Conservation (phyloP, 1,140 invertebrate species). For the Holcopasites calliopsidis region DNA sequence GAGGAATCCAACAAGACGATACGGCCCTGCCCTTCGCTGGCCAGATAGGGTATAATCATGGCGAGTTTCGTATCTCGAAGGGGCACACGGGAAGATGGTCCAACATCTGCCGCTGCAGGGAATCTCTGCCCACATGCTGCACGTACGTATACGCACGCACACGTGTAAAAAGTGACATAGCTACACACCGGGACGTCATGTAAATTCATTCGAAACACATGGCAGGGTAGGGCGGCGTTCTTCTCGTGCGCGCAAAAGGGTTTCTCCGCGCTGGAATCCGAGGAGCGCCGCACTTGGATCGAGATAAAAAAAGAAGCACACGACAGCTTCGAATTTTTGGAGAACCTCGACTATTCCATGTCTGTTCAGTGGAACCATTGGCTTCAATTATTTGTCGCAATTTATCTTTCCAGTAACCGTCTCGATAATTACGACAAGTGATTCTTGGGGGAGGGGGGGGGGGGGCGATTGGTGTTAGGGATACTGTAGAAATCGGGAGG, state of each 20-base stretch:
- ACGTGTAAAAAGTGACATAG: slow-evolving; percentile 60
- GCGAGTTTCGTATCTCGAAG: slow-evolving; percentile 62
- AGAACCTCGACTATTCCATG: neutral
- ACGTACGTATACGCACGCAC: slow-evolving; percentile 38
- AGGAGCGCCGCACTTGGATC: slow-evolving; percentile 9
- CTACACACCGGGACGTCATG: slow-evolving; percentile 61
- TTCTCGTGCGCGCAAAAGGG: slow-evolving; percentile 52
- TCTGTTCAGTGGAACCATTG: slow-evolving; percentile 18
- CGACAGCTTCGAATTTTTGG: slow-evolving; percentile 53
- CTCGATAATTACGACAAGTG: neutral
- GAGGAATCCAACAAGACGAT: slow-evolving; percentile 53
- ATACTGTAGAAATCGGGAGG: no score
- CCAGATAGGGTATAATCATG: slow-evolving; percentile 67
- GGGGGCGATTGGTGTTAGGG: no score
- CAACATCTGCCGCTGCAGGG: slow-evolving; percentile 74
- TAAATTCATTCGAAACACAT: slow-evolving; percentile 72
- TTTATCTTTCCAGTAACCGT: slow-evolving; percentile 2
- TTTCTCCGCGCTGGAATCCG: slow-evolving; percentile 54
- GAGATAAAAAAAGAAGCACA: slow-evolving; percentile 49
- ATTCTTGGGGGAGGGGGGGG: no score
- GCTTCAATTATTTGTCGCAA: no score
- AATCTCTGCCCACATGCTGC: slow-evolving; percentile 74
- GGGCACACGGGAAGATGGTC: slow-evolving; percentile 64
- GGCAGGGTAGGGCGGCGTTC: slow-evolving; percentile 54
- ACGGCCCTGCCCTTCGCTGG: slow-evolving; percentile 57